These are phyloP conservation scores for Platygyra sinensis DNA, from an alignment of 64 coral and sea anemone species.

Conservation along the genomic window DNA sequence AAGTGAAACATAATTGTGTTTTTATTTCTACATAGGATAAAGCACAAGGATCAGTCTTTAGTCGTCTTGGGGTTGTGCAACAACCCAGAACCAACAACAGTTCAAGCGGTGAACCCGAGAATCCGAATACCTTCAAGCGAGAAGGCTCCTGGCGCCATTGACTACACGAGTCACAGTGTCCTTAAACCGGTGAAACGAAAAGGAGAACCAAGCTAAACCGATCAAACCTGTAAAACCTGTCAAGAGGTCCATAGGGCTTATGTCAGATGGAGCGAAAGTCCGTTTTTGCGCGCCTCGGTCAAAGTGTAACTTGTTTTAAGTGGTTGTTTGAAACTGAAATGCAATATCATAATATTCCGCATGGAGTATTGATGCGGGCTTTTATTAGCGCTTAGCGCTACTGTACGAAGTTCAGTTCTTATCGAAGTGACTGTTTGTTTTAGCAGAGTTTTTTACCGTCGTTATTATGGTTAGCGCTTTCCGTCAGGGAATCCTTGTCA, in stretches of 20 bases:
- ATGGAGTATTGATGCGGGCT: too few relatives aligned
- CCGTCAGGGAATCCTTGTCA: too few relatives aligned
- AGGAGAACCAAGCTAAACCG: constrained; percentile 39
- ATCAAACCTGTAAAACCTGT: constrained; percentile 65
- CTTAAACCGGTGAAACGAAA: constrained; percentile 37
- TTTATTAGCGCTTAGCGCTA: too few relatives aligned
- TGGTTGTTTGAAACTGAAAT: background rate
- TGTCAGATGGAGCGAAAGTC: constrained; percentile 37
- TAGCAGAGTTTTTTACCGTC: too few relatives aligned
- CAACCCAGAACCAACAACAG: constrained; percentile 23
- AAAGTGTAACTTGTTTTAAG: constrained; percentile 9
- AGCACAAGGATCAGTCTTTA: constrained; percentile 42
- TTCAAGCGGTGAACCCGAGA: constrained; percentile 54
- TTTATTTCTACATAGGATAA: constrained; percentile 22
- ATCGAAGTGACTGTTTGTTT: too few relatives aligned
- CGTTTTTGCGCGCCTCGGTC: constrained; percentile 65
- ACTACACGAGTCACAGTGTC: constrained; percentile 67
- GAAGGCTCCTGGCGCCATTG: background rate
- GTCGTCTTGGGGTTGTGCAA: constrained; percentile 55
- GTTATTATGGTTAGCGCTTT: too few relatives aligned
- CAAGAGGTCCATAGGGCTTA: constrained; percentile 48
- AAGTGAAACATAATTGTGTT: too few relatives aligned
- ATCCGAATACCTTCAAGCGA: constrained; percentile 33
- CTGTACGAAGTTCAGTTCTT: too few relatives aligned
- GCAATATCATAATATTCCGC: background rate